Evolutionary conservation across 1,140 invertebrate genomes (phyloP).

Genomic region (Liolophura sinensis): DNA sequence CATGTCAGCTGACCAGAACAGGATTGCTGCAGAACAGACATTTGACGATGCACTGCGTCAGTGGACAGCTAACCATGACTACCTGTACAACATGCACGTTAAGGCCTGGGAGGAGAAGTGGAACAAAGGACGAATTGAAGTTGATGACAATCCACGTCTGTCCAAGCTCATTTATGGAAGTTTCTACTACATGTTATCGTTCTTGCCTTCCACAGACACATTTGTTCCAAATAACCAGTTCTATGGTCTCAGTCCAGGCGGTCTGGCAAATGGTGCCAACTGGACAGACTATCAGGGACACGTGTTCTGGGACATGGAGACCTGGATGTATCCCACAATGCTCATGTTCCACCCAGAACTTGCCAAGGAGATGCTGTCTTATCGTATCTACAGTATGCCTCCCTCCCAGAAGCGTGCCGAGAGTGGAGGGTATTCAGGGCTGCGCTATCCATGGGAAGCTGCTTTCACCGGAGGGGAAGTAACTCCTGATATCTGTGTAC

Average conservation of each 20-base stretch:
- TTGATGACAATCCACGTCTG: slow-evolving; percentile 30
- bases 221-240: slow-evolving; percentile 23
- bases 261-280: slow-evolving; percentile 7
- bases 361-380: slow-evolving; percentile 30
- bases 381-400: slow-evolving; percentile 31
- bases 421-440: slow-evolving; percentile 38
- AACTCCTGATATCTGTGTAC: slow-evolving; percentile 24
- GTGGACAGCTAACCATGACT: too few species aligned
- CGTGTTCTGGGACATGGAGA: slow-evolving; percentile 60
- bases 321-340: slow-evolving; percentile 56
- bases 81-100: slow-evolving; percentile 20
- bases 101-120: slow-evolving; percentile 36
- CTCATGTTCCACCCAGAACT: slow-evolving; percentile 50
- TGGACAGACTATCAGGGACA: slow-evolving; percentile 46
- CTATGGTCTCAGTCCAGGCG: slow-evolving; percentile 34
- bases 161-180: slow-evolving; percentile 42
- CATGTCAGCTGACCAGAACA: too few species aligned
- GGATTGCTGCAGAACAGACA: too few species aligned
- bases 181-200: slow-evolving; percentile 53
- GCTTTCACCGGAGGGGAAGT: slow-evolving; percentile 39
- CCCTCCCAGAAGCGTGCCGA: slow-evolving; percentile 45
- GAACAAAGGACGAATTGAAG: slow-evolving; percentile 30
- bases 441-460: slow-evolving; percentile 56
- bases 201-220: slow-evolving; percentile 40
- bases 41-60: too few species aligned